Conservation (phyloP, 2,888 invertebrate species). For the Liodrosophila aerea region DNA sequence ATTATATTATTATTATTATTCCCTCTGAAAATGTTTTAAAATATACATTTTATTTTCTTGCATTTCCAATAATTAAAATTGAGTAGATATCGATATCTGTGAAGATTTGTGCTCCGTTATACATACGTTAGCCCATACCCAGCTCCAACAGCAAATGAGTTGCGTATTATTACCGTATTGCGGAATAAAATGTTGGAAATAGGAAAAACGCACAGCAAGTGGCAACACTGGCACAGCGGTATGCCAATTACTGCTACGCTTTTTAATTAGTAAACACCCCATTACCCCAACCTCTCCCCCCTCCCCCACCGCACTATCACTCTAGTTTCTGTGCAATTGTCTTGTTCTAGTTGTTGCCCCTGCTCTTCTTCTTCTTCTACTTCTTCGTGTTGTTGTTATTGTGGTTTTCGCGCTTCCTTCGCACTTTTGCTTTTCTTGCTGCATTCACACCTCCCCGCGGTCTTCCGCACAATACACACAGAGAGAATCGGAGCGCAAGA, state of each 20-base stretch:
- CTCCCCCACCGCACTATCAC: not conserved
- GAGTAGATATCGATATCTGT: no score
- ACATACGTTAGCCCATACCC: no score
- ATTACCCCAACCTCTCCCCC: not conserved
- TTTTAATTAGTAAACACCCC: conserved; percentile 65
- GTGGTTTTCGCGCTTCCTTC: conserved; percentile 49
- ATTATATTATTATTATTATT: no score
- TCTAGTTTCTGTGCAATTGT: conserved; percentile 39
- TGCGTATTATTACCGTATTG: no score
- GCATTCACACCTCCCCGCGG: conserved; percentile 23
- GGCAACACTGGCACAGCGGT: conserved; percentile 62
- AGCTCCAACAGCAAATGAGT: no score
- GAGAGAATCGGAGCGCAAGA: not conserved
- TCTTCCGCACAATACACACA: conserved; percentile 19
- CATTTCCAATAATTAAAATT: no score
- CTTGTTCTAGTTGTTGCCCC: conserved; percentile 34
- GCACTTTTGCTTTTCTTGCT: conserved; percentile 59
- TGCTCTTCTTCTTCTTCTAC: conserved; percentile 22
- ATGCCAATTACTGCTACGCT: conserved; percentile 73
- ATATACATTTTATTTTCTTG: no score
- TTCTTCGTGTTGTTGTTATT: conserved; percentile 39
- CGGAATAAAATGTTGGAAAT: conserved; percentile 29
- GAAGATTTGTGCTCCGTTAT: no score
- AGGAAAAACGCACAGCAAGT: conserved; percentile 53
- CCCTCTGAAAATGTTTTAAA: no score